Percentiles rank a stretch among this genome's conserved stretches.
Evolutionary conservation across 2,888 invertebrate genomes (phyloP).

Genomic region (Dilophus febrilis): DNA sequence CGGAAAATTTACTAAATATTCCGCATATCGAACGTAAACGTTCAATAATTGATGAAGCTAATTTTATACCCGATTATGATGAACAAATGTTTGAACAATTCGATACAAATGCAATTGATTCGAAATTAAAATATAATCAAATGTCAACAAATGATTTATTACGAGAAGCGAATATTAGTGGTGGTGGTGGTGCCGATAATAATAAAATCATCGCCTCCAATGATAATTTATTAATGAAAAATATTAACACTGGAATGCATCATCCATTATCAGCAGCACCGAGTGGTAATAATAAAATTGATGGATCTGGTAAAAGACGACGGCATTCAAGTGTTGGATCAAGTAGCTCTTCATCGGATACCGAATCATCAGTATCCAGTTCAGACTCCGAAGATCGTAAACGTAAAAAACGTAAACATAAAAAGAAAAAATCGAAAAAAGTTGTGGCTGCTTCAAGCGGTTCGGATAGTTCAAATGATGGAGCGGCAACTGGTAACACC

Average conservation of each 20-base stretch:
- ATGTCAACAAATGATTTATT: conserved; percentile 21
- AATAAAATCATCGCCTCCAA: too few species aligned
- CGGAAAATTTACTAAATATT: conserved; percentile 13
- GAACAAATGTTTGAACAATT: conserved; percentile 39
- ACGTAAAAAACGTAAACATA: conserved; percentile 43
- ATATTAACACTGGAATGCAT: too few species aligned
- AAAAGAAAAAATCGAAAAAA: conserved; percentile 37
- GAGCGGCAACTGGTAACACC: too few species aligned
- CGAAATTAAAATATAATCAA: conserved; percentile 16
- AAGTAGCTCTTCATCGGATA: conserved; percentile 30
- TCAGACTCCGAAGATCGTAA: conserved; percentile 31
- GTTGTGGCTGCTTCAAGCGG: conserved; percentile 27
- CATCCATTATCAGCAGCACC: too few species aligned
- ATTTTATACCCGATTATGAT: conserved; percentile 60
- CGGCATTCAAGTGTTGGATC: conserved; percentile 33
- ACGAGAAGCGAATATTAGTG: conserved; percentile 16
- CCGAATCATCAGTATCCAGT: conserved; percentile 26
- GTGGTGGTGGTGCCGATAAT: conserved; percentile 13
- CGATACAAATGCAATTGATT: conserved; percentile 36
- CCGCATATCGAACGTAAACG: conserved; percentile 40
- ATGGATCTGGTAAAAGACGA: too few species aligned
- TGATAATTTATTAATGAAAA: too few species aligned
- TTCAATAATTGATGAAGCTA: conserved; percentile 51
- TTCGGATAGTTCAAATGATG: conserved; percentile 26
- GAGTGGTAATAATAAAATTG: too few species aligned